Conservation (phyloP, 2,888 invertebrate species). For the Drosophila cognata region DNA sequence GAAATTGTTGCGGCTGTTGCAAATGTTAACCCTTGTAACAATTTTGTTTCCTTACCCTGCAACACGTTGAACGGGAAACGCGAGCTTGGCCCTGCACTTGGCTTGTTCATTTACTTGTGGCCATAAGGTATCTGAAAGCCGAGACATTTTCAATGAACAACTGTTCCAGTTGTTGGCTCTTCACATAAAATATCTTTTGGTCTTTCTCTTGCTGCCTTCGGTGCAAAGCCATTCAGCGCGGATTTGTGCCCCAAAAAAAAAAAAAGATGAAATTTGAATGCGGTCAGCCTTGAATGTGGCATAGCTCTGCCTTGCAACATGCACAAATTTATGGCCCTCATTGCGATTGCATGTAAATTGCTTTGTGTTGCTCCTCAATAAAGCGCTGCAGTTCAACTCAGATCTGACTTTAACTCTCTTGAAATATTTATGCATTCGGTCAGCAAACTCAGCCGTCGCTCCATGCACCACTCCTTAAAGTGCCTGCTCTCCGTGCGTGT, state of each 20-base stretch:
- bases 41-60: conserved; percentile 39
- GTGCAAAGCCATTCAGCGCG: conserved; percentile 58
- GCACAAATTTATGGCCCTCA: conserved; percentile 44
- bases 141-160: neutral
- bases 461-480: conserved; percentile 3
- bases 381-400: conserved; percentile 37
- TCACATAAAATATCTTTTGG: neutral
- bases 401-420: conserved; percentile 48
- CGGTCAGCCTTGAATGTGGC: conserved; percentile 51
- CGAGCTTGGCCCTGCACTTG: neutral
- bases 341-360: conserved; percentile 61
- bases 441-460: conserved; percentile 7
- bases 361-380: conserved; percentile 46
- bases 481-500: conserved; percentile 28
- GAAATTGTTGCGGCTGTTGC: conserved; percentile 74
- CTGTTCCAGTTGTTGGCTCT: conserved; percentile 7
- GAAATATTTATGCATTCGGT: conserved; percentile 57
- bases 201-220: conserved; percentile 34
- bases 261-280: conserved; percentile 63
- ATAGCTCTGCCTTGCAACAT: conserved; percentile 5
- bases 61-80: neutral
- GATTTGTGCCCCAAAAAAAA: conserved; percentile 50
- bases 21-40: conserved; percentile 70
- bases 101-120: neutral
- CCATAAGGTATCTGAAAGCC: conserved; percentile 23